Base-by-base conservation (phyloP, 2,888 invertebrate genomes). In the Drosophila gaucha region DNA sequence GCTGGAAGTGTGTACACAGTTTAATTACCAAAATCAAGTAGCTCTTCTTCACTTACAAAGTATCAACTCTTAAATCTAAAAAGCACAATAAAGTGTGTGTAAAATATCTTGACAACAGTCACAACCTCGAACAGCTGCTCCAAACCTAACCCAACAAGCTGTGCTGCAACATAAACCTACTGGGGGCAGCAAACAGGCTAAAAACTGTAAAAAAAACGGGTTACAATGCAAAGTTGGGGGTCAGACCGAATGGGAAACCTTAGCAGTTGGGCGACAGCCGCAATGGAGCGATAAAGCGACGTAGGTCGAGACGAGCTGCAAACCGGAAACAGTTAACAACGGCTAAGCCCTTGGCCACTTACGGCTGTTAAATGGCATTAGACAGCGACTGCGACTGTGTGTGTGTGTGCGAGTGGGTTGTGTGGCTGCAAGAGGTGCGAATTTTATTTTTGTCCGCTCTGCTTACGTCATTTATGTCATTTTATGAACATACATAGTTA, bases 311-410 rank as follows among this genome's bases (percentile, higher is more conserved):
- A 62, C 82, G 73, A 65, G 58, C 57, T 69, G 73, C 63, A 69
- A 76, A 76, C 85, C 85, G 80, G 79, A 87, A 82, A 62, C 78
- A 80, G 80, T 85, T 89, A 78, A 87, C 74, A 79, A 68, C 64
- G 74, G 85, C 80, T 88, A 77, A 88, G 80, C 86, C 62, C 55
- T 74, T 73, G 72, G 75, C 63, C 87, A 85, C 85, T 82, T 87
- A 78, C 68, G 56, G 78, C 64, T 56, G 75, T 87, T 87, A 82
- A 82, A 82, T 85, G 79, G 82, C 73, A 82, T 87, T 82, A 84
- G 22, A 55, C 49, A 38, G 54, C 22, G 26, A 47, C 28, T 38
- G 10, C 1, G 33, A 20, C 6, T 9, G 46, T 8, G 20, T 9
- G n/a, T 18, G n/a, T 24, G 18, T 33, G 18, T 26, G 35, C n/a